Evolutionary conservation across 2,797 vertebrate genomes (phyloP).

Genomic region (Galaxias olidus): DNA sequence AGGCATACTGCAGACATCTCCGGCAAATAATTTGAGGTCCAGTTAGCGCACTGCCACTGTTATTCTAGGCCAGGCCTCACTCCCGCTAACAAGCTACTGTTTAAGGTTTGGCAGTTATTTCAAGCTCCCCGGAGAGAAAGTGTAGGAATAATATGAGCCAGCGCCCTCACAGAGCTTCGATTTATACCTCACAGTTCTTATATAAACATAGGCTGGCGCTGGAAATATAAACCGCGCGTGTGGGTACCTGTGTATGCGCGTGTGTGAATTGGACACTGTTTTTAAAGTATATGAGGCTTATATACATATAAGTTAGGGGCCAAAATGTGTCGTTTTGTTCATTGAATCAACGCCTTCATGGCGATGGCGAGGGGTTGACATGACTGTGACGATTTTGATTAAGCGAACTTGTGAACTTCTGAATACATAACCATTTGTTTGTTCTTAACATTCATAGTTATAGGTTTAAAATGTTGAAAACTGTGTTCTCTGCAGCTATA

Average conservation of each 20-base stretch:
- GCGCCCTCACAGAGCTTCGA: conserved; percentile 63
- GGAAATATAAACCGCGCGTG: conserved; percentile 65
- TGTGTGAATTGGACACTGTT: conserved; percentile 59
- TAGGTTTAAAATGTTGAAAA: conserved; percentile 28
- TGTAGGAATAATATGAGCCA: conserved; percentile 63
- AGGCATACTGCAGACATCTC: not conserved
- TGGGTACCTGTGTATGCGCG: conserved; percentile 30
- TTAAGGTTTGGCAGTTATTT: conserved; percentile 70
- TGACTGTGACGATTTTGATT: conserved; percentile 28
- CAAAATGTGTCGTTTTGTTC: conserved; percentile 50
- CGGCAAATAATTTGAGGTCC: not conserved
- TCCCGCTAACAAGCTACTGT: conserved; percentile 65
- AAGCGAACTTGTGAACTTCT: conserved; percentile 35
- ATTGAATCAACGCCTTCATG: conserved; percentile 41
- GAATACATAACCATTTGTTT: conserved; percentile 14
- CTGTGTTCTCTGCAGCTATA: not conserved
- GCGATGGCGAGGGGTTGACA: conserved; percentile 8
- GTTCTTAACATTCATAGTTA: not conserved
- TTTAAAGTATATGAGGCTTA: conserved; percentile 36
- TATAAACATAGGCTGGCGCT: conserved; percentile 70
- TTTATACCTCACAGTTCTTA: conserved; percentile 68
- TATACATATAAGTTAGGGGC: conserved; percentile 32
- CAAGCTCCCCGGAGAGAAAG: conserved; percentile 68
- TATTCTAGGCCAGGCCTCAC: conserved; percentile 35
- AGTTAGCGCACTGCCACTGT: conserved; percentile 25